Evolutionary conservation across 2,113 vertebrate species (phyloP), one percentile per base, ranked within the genome.

Genomic region (Xiphophorus hellerii): DNA sequence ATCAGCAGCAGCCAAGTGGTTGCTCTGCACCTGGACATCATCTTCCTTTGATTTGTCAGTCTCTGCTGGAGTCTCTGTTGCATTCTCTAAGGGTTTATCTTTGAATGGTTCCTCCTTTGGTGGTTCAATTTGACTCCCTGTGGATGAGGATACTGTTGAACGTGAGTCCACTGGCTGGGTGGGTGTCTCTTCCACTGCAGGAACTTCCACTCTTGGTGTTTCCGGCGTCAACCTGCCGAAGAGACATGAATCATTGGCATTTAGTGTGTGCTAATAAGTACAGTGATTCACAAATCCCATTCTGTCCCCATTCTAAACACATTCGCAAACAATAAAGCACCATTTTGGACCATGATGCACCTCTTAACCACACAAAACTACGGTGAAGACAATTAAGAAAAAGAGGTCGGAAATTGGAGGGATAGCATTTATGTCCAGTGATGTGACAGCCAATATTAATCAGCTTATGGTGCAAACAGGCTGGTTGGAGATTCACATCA

Each of bases 191-290:
- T 12, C 31, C 3, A 65, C 1, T 5, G 17, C 30, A 73, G 80
- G 69, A 54, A 44, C 68, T 66, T 83, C 37, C 20, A 31, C 66
- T 33, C 39, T 44, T 15, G 58, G 42, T 0, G 2, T 61, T 69
- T 81, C 35, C 22, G 69, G 44, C 44, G 85, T 81, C 58, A 27
- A 75, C 71, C 90, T 93, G 86, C 44, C 17, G 27, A 76, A 22
- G n/a, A 80, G 14, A 71, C 3, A 77, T 9, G 1, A 83, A 54
- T 39, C 28, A 65, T 2, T 70, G 11, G 60, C n/a, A 60, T 35
- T 79, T 27, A 73, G 5, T 28, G 13, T 60, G n/a, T 66, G 42
- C 1, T 62, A 12, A 62, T 29, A 28, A 62, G 13, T 62, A 42
- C 39, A 39, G 11, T 39, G 13, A 39, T 39, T 13, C 13, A 39